Percentiles rank a stretch among this genome's conserved stretches.
Evolutionary conservation across 1,140 invertebrate genomes (phyloP).

Genomic region (Heterodera schachtii): DNA sequence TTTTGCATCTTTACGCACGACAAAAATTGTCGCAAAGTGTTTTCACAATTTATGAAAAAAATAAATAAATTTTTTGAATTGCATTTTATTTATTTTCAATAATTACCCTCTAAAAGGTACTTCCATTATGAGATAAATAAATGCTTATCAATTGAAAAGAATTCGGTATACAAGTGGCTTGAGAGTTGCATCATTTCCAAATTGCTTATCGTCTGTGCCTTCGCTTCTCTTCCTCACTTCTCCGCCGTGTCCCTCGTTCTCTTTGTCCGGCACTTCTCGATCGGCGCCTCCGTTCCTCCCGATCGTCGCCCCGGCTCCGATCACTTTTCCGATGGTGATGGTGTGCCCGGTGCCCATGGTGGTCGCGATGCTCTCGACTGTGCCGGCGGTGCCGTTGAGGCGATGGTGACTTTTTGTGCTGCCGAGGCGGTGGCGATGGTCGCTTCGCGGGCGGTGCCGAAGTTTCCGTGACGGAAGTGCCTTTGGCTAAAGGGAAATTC

Average conservation of each 20-base stretch:
- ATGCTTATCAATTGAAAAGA: neutral
- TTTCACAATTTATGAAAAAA: no score
- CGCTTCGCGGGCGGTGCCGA: neutral
- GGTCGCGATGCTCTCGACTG: neutral
- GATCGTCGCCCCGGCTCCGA: neutral
- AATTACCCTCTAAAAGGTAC: no score
- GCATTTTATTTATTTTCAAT: no score
- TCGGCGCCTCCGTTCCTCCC: neutral
- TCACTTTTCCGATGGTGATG: neutral
- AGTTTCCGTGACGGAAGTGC: neutral
- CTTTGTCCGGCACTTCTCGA: neutral
- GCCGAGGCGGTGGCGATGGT: neutral
- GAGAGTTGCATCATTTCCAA: no score
- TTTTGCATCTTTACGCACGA: neutral
- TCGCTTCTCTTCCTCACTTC: neutral
- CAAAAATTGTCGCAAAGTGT: no score
- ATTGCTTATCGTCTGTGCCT: neutral
- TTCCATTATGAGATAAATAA: no score
- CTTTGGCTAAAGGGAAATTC: neutral
- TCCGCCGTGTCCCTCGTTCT: neutral
- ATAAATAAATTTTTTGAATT: no score
- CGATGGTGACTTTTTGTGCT: neutral
- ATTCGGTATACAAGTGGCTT: neutral
- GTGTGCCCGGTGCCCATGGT: neutral
- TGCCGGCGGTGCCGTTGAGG: neutral